Percentiles rank a stretch among this genome's conserved stretches.
These are phyloP conservation scores for Raillietiella orientalis DNA, from an alignment of 2,888 invertebrate species.

Conservation along the genomic window DNA sequence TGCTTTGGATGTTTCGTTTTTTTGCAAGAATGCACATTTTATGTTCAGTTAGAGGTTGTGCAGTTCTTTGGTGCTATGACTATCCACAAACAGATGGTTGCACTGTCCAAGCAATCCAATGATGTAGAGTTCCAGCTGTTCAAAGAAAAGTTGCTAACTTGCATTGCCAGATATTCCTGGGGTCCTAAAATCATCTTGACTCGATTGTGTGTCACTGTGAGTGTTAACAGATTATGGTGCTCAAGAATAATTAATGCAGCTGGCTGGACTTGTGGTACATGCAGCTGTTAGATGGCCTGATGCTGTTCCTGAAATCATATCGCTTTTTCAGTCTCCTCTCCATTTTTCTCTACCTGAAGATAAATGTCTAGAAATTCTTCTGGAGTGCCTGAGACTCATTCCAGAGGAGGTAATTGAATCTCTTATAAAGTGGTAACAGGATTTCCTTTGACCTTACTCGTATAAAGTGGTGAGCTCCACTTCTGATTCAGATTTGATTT, in stretches of 20 bases:
- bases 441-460: slow-evolving; percentile 5
- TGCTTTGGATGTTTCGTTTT: slow-evolving; percentile 2
- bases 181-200: slow-evolving; percentile 59
- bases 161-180: slow-evolving; percentile 35
- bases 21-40: slow-evolving; percentile 4
- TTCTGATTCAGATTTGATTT: slow-evolving; percentile 12
- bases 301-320: slow-evolving; percentile 39
- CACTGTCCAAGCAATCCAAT: slow-evolving; percentile 10
- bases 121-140: slow-evolving; percentile 29
- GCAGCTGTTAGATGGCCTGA: slow-evolving; percentile 16
- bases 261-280: neutral
- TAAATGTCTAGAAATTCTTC: slow-evolving; percentile 27
- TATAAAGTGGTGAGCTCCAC: slow-evolving; percentile 1
- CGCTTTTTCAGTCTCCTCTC: slow-evolving; percentile 20
- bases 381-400: slow-evolving; percentile 52
- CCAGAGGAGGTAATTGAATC: slow-evolving; percentile 41
- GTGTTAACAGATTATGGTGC: slow-evolving; percentile 10
- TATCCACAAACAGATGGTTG: slow-evolving; percentile 52
- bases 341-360: slow-evolving; percentile 23
- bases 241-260: slow-evolving; percentile 1
- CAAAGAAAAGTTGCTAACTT: slow-evolving; percentile 38
- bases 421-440: slow-evolving; percentile 5
- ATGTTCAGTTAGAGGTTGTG: slow-evolving; percentile 40
- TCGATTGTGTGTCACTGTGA: slow-evolving; percentile 55
- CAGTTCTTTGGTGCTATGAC: slow-evolving; percentile 82